These are phyloP conservation scores for Macropus fuliginosus DNA, from an alignment of 2,797 vertebrate species.

Conservation along the genomic window DNA sequence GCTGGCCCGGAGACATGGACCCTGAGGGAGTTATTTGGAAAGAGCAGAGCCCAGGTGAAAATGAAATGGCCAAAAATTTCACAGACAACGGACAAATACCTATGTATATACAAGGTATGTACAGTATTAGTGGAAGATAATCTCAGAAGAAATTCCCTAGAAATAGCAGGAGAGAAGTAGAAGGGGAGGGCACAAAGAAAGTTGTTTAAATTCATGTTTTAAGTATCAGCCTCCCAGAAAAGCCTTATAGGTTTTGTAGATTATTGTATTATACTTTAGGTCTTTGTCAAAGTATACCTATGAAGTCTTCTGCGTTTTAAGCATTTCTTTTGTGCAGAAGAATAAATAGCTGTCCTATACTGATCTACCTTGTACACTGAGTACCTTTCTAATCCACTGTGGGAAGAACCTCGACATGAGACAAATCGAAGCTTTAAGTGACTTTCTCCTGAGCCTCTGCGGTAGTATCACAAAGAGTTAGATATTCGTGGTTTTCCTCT, in stretches of 20 bases:
- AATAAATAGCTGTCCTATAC: background rate
- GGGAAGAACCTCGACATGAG: background rate
- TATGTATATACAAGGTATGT: background rate
- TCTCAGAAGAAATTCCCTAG: background rate
- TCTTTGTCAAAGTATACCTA: background rate
- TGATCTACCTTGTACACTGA: background rate
- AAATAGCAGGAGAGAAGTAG: background rate
- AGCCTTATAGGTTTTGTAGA: background rate
- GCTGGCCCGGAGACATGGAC: too few species aligned
- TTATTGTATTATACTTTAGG: background rate
- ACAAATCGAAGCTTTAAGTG: background rate
- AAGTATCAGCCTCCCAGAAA: background rate
- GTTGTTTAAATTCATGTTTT: background rate
- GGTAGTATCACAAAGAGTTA: background rate
- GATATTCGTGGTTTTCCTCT: background rate
- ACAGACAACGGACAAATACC: background rate
- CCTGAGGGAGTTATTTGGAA: too few species aligned
- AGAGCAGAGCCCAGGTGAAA: background rate
- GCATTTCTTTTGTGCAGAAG: background rate
- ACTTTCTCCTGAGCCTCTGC: background rate
- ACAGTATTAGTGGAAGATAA: background rate
- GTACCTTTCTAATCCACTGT: background rate
- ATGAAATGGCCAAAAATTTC: background rate
- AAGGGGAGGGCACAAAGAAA: background rate
- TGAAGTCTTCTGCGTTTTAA: background rate